Evolutionary conservation across 2,113 vertebrate species (phyloP), one percentile per base, ranked within the genome.

Genomic region (Perca schrenkii): DNA sequence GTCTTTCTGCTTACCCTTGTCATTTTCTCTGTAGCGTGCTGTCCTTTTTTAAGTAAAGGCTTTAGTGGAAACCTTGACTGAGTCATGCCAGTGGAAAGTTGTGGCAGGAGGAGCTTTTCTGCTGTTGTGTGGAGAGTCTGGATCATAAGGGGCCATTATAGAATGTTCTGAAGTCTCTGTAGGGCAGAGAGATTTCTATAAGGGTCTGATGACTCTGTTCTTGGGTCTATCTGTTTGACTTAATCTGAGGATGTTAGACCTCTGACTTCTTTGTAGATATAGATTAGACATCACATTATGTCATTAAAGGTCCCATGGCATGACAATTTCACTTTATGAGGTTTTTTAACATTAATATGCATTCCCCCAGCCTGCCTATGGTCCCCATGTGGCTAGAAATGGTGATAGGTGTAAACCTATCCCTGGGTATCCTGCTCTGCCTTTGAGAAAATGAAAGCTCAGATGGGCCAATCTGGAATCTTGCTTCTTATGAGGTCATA

Each of bases 11-110:
- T 65, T 60, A 50, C 49, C 49, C 25, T 65, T 50, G 58, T 69
- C 62, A 56, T 56, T 79, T 79, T 58, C 16, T 46, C 53, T 56
- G 34, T 36, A 31, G 49, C 25, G 46, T 1, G 36, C 19, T 28
- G 65, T 58, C 40, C 50, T 72, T 83, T 64, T 87, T 56, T 43
- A 61, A 78, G 71, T 62, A 10, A 61, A 63, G 36, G 28, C 70
- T 86, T 79, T 88, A 36, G 52, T 79, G 75, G 82, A 86, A 81
- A 84, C 31, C 28, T 19, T 74, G 66, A 82, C 60, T 69, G 88
- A 89, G 73, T 88, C 82, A 83, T 57, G 46, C 62, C 62, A 71
- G 70, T 80, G 86, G 81, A 91, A 89, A 88, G 43, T 83, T 84
- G 34, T 76, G 74, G 87, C 71, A 52, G 66, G 74, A 74, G 57